Evolutionary conservation across 2,797 vertebrate genomes (phyloP).

Genomic region (Vultur gryphus): DNA sequence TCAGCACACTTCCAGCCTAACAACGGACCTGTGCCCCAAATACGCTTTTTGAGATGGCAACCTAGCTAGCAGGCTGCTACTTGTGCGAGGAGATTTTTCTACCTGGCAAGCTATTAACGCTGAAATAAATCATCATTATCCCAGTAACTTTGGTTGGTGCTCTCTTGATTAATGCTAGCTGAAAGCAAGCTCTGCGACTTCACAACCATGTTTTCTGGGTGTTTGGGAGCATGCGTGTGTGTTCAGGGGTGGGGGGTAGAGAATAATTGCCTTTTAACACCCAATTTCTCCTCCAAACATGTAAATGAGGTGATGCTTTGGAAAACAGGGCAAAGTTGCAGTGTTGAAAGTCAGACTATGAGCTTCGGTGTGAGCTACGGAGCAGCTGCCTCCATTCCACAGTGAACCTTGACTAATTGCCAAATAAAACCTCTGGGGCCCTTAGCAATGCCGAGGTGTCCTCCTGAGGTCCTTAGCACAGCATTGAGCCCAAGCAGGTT

Average conservation of each 20-base stretch:
- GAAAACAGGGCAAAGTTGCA: neutral
- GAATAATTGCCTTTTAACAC: neutral
- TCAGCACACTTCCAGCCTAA: neutral
- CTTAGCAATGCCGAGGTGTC: neutral
- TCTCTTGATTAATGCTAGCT: neutral
- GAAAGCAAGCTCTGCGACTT: neutral
- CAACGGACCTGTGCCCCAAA: neutral
- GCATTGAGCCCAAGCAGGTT: neutral
- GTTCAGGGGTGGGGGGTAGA: neutral
- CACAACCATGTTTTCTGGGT: neutral
- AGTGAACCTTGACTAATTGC: neutral
- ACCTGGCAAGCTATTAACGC: constrained; percentile 21
- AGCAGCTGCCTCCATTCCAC: neutral
- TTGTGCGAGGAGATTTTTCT: neutral
- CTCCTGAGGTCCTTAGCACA: neutral
- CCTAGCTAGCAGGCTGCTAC: neutral
- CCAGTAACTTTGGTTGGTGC: neutral
- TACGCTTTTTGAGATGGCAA: neutral
- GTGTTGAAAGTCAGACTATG: neutral
- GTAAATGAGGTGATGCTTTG: neutral
- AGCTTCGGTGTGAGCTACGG: neutral
- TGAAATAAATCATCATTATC: constrained; percentile 53
- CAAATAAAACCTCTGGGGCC: neutral
- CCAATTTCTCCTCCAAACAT: neutral
- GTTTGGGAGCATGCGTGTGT: neutral